Percentiles rank a stretch among this genome's conserved stretches.
Evolutionary conservation across 1,140 invertebrate species (phyloP).

Genomic region (Achatina immaculata): DNA sequence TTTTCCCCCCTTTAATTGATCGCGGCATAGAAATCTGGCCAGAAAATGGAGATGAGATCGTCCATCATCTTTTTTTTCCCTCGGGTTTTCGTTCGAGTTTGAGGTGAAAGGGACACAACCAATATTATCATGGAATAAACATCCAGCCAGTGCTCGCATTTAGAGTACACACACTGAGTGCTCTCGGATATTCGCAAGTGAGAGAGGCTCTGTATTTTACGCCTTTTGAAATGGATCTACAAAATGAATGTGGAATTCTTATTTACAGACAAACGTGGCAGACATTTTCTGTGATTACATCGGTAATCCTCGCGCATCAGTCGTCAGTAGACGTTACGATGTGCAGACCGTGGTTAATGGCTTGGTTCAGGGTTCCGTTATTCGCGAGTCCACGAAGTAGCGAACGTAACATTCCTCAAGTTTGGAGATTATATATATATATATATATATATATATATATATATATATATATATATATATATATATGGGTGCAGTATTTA

Average conservation of each 20-base stretch:
- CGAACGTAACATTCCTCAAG: too few relatives aligned
- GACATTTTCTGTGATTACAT: slow-evolving; percentile 6
- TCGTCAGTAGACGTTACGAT: neutral
- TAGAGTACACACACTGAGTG: neutral
- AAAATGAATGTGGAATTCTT: neutral
- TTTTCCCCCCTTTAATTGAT: slow-evolving; percentile 16
- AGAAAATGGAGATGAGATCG: neutral
- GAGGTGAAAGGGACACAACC: neutral
- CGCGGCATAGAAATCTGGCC: neutral
- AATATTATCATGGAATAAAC: neutral
- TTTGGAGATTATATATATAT: too few relatives aligned
- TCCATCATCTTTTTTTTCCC: neutral
- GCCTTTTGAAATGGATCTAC: slow-evolving; percentile 8
- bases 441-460: too few relatives aligned
- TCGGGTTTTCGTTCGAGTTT: too few relatives aligned
- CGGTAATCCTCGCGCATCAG: neutral
- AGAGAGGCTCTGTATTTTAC: neutral
- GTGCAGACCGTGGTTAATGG: neutral
- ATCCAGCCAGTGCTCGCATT: neutral
- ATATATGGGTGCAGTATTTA: too few relatives aligned
- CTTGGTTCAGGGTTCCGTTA: neutral
- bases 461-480: too few relatives aligned
- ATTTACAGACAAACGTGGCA: neutral
- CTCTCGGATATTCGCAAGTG: neutral
- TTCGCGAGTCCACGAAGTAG: too few relatives aligned